These are phyloP conservation scores for Stegophylla sp. DNA, from an alignment of 2,888 invertebrate species.

Conservation along the genomic window DNA sequence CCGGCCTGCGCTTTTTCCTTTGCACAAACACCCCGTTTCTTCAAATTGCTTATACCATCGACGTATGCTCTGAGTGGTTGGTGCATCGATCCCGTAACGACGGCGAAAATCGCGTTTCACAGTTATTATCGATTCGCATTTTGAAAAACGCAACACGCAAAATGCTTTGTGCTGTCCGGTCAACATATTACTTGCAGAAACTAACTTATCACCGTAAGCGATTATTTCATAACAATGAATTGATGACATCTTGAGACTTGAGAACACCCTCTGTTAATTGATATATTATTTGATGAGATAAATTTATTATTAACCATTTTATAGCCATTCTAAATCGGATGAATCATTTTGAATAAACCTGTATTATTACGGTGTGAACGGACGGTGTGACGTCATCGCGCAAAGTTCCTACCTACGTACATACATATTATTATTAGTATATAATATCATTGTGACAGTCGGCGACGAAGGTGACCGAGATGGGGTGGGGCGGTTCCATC, in stretches of 20 bases:
- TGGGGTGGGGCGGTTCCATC: too few species aligned
- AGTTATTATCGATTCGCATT: conserved; percentile 56
- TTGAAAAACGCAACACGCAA: neutral
- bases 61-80: conserved; percentile 45
- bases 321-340: neutral
- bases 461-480: too few species aligned
- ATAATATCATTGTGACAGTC: too few species aligned
- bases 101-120: conserved; percentile 50
- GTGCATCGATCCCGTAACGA: conserved; percentile 40
- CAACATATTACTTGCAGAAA: neutral
- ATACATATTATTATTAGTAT: too few species aligned
- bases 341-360: neutral
- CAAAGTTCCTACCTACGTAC: too few species aligned
- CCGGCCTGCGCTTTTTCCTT: conserved; percentile 53
- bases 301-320: neutral
- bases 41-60: conserved; percentile 50
- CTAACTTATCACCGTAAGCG: neutral
- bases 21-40: conserved; percentile 39
- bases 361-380: too few species aligned
- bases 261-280: neutral
- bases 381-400: too few species aligned
- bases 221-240: neutral
- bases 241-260: neutral
- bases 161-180: neutral
- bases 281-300: neutral